These are phyloP conservation scores for Sogatella furcifera DNA, from an alignment of 1,140 invertebrate species.

Conservation along the genomic window DNA sequence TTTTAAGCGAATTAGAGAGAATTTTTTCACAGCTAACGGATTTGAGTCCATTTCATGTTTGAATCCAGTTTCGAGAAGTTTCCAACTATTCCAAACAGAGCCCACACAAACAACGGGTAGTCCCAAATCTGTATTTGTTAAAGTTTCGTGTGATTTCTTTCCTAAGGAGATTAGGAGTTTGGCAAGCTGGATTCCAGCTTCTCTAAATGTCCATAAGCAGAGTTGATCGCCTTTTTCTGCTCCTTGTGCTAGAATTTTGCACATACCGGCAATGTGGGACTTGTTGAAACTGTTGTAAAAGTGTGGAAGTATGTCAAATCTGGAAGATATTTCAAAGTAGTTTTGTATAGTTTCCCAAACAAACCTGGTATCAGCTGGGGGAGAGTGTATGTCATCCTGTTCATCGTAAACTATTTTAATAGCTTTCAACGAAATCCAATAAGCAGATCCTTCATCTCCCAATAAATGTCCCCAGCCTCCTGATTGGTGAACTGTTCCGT, in stretches of 20 bases:
- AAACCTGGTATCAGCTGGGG: slow-evolving; percentile 46
- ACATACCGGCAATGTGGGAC: slow-evolving; percentile 63
- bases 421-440: slow-evolving; percentile 71
- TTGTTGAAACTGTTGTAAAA: slow-evolving; percentile 81
- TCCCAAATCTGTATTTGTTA: slow-evolving; percentile 45
- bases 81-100: slow-evolving; percentile 93
- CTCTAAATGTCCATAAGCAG: slow-evolving; percentile 57
- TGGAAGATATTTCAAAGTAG: slow-evolving; percentile 65
- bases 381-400: slow-evolving; percentile 61
- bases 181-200: slow-evolving; percentile 66
- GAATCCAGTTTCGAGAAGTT: slow-evolving; percentile 61
- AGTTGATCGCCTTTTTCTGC: slow-evolving; percentile 60
- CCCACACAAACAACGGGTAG: slow-evolving; percentile 85
- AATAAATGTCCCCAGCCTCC: too few species aligned
- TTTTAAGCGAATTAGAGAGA: slow-evolving; percentile 52
- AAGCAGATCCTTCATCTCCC: too few species aligned
- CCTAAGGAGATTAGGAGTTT: slow-evolving; percentile 22
- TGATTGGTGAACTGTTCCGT: too few species aligned
- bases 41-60: slow-evolving; percentile 38
- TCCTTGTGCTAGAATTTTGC: slow-evolving; percentile 55
- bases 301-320: slow-evolving; percentile 53
- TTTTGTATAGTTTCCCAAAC: slow-evolving; percentile 63
- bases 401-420: slow-evolving; percentile 84
- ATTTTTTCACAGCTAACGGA: slow-evolving; percentile 32
- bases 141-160: slow-evolving; percentile 20